Base-by-base conservation (phyloP, 2,888 invertebrate species). In the Abscondita cerata region DNA sequence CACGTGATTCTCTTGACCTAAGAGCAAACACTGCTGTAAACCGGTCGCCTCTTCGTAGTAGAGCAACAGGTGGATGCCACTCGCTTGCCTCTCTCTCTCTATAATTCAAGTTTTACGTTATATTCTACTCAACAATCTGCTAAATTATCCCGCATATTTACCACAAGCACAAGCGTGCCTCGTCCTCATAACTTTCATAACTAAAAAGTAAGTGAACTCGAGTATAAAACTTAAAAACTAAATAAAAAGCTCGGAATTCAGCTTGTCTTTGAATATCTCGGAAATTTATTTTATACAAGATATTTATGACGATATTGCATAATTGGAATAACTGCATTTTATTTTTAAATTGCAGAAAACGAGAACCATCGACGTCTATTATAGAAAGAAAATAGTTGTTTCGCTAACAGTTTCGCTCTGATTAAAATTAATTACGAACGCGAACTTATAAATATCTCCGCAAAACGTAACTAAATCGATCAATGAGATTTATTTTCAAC, bases 1-100 rank as follows among this genome's bases (percentile, higher is more conserved):
- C 63, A 70, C 73, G 73, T 74, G 73, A 72, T 73, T 72, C 65
- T 72, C 70, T 72, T 72, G 73, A 75, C 75, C 73, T 62, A 66
- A 65, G 65, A 63, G 52, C 60, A 52, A 61, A 57, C 66, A 60
- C 58, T 55, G 62, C 65, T 46, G 56, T 61, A 61, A 69, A 69
- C 69, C 69, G 68, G 69, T 69, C 66, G 72, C 68, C 73, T 71
- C 41, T 72, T 72, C 72, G 71, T 73, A 69, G 72, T 70, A 70
- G 62, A 62, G 69, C 71, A 73, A 72, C 74, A 72, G 73, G 73
- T 73, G 73, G 71, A 73, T 71, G 71, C 56, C 57, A 48, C 58
- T 50, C 25, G 44, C 52, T 50, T 19, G 44, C 50, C 50, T 20
- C 13, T 52, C 59, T 59, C 51, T 59, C 48, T 62, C 55, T 56